A percentile compares a stretch with the other conserved stretches of the same genome.
Evolutionary conservation across 2,113 vertebrate genomes (phyloP).

Genomic region (Chrysochloris asiatica): DNA sequence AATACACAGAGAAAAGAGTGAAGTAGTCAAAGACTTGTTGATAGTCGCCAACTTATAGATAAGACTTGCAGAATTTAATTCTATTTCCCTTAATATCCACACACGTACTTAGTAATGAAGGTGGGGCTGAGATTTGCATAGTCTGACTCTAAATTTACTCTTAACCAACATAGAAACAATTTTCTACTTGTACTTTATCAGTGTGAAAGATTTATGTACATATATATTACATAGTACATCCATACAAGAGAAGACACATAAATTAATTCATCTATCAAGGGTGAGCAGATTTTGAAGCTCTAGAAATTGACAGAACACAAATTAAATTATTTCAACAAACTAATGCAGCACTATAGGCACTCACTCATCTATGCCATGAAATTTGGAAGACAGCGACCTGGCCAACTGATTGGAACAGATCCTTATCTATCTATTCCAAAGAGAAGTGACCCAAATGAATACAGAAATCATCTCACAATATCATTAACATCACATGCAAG

Average conservation of each 20-base stretch:
- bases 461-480: too few relatives aligned
- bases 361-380: too few relatives aligned
- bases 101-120: background rate
- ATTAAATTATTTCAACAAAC: too few relatives aligned
- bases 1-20: too few relatives aligned
- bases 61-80: background rate
- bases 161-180: background rate
- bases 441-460: too few relatives aligned
- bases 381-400: too few relatives aligned
- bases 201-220: background rate
- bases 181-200: conserved; percentile 5
- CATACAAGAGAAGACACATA: background rate
- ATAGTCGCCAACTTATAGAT: background rate
- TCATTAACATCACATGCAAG: too few relatives aligned
- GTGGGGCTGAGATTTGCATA: background rate
- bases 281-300: background rate
- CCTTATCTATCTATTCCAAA: too few relatives aligned
- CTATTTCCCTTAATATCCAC: background rate
- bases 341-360: too few relatives aligned
- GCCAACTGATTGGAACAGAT: too few relatives aligned
- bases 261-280: background rate
- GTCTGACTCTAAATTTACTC: background rate
- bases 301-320: too few relatives aligned
- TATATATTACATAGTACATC: background rate
- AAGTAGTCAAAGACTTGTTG: too few relatives aligned